Conservation (phyloP, 2,797 vertebrate genomes). For the Lepidocolaptes lacrymiger region DNA sequence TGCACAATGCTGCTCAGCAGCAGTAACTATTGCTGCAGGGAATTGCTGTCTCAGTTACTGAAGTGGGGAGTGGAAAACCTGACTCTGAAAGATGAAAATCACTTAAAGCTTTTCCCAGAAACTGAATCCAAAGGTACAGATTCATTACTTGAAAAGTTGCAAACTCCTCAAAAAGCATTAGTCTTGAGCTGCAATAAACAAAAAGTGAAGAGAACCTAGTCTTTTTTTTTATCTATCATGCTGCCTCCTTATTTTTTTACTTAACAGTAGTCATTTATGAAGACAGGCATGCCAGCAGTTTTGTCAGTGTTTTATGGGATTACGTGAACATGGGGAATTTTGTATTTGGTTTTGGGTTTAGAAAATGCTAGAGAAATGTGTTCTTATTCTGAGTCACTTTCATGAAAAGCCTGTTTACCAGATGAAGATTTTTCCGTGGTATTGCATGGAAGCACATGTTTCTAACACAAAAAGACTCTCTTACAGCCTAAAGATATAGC, state of each 20-base stretch:
- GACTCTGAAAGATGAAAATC: neutral
- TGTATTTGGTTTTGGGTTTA: neutral
- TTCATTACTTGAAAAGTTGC: neutral
- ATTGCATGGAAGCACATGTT: neutral
- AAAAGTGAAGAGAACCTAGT: neutral
- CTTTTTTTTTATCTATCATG: neutral
- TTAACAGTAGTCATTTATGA: neutral
- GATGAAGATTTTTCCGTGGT: neutral
- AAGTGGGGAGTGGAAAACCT: neutral
- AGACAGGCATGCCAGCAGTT: neutral
- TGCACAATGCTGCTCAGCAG: neutral
- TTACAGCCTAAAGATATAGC: constrained; percentile 92
- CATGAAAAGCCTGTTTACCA: neutral
- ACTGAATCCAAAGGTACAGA: neutral
- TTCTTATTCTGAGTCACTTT: neutral
- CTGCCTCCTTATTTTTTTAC: neutral
- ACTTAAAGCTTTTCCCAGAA: neutral
- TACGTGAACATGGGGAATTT: neutral
- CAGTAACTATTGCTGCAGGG: neutral
- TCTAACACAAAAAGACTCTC: constrained; percentile 19
- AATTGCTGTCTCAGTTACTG: neutral
- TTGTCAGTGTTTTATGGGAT: neutral
- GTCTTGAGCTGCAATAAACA: neutral
- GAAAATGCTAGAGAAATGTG: neutral
- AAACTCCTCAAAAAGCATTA: neutral